Conservation (phyloP, 92 coral and sea anemone species). For the Paramuricea clavata region DNA sequence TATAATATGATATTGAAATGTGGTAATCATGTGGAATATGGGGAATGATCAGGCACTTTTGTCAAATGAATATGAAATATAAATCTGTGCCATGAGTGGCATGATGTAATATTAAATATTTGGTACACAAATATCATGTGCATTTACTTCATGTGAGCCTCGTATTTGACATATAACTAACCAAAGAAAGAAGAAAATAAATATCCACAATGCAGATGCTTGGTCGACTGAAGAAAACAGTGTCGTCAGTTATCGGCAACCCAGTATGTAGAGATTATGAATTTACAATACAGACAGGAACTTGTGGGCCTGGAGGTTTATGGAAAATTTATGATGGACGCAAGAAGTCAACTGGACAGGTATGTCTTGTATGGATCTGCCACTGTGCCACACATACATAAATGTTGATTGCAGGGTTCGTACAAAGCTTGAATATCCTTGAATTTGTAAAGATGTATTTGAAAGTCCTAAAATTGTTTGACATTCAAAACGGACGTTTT, state of each 20-base stretch:
- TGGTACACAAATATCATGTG: too few species aligned
- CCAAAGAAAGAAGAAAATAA: background rate
- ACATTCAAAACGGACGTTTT: too few species aligned
- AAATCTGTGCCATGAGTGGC: too few species aligned
- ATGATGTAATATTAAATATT: too few species aligned
- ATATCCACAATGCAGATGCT: slow-evolving; percentile 32
- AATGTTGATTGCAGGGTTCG: background rate
- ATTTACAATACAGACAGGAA: slow-evolving; percentile 85
- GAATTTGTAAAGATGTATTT: too few species aligned
- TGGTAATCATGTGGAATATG: background rate
- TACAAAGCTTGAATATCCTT: too few species aligned
- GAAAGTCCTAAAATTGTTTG: too few species aligned
- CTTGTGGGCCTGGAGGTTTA: slow-evolving; percentile 94
- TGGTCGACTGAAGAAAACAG: slow-evolving; percentile 84
- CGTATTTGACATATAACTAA: background rate
- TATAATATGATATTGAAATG: background rate
- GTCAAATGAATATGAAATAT: too few species aligned
- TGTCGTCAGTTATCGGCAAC: slow-evolving; percentile 90
- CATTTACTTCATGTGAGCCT: background rate
- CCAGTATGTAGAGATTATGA: slow-evolving; percentile 93
- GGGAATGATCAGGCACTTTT: background rate
- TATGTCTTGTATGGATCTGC: slow-evolving; percentile 13
- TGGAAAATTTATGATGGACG: slow-evolving; percentile 96
- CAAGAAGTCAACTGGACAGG: slow-evolving; percentile 95
- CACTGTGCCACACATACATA: too few species aligned